phyloP scores from a whole-genome alignment of 2,113 vertebrate genomes.

The Origma solitaria region DNA sequence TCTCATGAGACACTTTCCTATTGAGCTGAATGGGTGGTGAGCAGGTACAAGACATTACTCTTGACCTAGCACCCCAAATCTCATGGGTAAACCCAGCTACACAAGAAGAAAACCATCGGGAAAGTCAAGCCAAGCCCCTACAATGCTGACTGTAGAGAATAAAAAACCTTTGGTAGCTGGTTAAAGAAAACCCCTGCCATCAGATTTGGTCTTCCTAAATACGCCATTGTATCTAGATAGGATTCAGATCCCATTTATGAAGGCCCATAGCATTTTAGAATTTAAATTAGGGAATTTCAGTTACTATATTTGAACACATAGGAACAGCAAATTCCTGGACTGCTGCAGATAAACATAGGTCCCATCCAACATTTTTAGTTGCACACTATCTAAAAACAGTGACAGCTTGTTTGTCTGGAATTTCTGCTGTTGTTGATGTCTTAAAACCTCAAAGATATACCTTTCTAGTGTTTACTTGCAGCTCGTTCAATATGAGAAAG shows the following conservation, averaged over 20 bases:
- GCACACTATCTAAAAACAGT: neutral
- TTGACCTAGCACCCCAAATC: neutral
- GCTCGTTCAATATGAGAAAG: neutral
- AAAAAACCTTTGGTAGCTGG: neutral
- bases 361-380: neutral
- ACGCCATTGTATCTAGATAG: neutral
- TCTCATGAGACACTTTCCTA: neutral
- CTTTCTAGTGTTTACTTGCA: neutral
- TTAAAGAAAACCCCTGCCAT: neutral
- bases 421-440: neutral
- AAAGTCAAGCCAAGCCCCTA: neutral
- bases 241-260: neutral
- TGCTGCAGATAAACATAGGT: neutral
- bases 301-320: neutral
- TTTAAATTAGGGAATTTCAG: neutral
- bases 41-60: neutral
- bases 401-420: constrained; percentile 31
- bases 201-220: neutral
- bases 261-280: neutral
- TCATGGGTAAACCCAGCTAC: neutral
- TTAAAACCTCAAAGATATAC: neutral
- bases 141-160: neutral
- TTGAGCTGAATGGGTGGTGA: neutral
- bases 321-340: neutral
- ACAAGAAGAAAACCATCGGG: neutral